Percentiles rank a stretch among this genome's conserved stretches.
phyloP scores from a whole-genome alignment of 2,797 vertebrate species.

The Helicolenus hilgendorfi region DNA sequence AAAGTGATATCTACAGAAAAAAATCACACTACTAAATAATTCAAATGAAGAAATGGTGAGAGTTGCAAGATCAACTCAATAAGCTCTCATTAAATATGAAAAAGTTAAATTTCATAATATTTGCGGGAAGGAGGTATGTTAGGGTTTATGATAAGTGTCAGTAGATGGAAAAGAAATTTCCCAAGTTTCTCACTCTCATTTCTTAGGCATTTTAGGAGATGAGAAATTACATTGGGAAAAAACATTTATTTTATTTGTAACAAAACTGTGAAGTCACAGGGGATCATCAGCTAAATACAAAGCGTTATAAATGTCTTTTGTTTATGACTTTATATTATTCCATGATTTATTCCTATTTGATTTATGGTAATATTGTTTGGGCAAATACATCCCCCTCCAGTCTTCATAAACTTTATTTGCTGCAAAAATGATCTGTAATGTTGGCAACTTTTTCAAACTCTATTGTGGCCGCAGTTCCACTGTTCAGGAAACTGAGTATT shows the following conservation, averaged over 20 bases:
- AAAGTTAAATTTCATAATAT: not conserved
- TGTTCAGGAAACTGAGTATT: too few species aligned
- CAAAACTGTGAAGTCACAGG: not conserved
- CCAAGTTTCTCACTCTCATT: accelerated
- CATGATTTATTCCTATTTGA: not conserved
- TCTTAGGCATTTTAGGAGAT: accelerated
- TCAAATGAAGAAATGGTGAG: not conserved
- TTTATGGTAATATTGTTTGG: not conserved
- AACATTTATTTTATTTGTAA: not conserved
- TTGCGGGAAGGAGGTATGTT: not conserved
- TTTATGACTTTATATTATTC: not conserved
- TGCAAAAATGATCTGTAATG: too few species aligned
- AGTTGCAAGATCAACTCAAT: not conserved
- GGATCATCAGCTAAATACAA: not conserved
- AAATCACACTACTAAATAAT: not conserved
- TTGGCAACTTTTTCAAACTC: too few species aligned
- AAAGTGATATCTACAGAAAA: not conserved
- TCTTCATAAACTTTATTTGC: too few species aligned
- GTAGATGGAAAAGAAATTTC: not conserved
- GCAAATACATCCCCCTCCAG: not conserved
- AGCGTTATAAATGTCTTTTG: not conserved
- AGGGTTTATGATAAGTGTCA: not conserved
- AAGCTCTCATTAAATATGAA: not conserved
- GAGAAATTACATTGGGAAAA: not conserved
- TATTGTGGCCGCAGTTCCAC: too few species aligned